phyloP scores from a whole-genome alignment of 2,113 vertebrate genomes.

The Rhineura floridana region DNA sequence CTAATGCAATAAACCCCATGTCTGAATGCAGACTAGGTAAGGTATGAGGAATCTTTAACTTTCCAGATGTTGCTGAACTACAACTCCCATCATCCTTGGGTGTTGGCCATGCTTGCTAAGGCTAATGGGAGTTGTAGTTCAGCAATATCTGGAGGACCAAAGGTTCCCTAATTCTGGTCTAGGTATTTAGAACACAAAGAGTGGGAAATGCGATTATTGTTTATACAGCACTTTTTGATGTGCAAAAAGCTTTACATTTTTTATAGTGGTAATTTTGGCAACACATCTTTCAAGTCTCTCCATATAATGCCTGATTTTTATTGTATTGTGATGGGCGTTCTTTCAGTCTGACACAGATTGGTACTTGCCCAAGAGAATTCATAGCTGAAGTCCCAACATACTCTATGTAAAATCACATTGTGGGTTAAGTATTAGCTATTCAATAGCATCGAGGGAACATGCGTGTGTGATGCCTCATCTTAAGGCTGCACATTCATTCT shows the following conservation, averaged over 20 bases:
- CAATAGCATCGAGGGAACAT: background rate
- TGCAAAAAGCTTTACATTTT: background rate
- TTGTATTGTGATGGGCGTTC: background rate
- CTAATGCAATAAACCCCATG: too few relatives aligned
- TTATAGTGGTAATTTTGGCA: background rate
- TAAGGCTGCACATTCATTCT: background rate
- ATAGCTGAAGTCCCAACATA: background rate
- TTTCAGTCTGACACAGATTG: background rate
- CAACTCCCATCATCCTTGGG: too few relatives aligned
- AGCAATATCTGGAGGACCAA: too few relatives aligned
- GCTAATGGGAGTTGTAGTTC: too few relatives aligned
- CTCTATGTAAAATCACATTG: background rate
- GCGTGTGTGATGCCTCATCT: background rate
- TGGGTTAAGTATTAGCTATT: background rate
- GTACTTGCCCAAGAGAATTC: background rate
- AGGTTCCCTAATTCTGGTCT: too few relatives aligned
- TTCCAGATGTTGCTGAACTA: too few relatives aligned
- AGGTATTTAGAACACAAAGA: background rate
- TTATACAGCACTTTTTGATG: accelerated
- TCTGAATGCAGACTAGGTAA: too few relatives aligned
- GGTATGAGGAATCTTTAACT: too few relatives aligned
- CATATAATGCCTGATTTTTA: background rate
- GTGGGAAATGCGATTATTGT: background rate
- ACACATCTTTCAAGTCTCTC: background rate
- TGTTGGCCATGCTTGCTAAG: too few relatives aligned